Base-by-base conservation (phyloP, 2,888 invertebrate genomes). In the Stramonita haemastoma region DNA sequence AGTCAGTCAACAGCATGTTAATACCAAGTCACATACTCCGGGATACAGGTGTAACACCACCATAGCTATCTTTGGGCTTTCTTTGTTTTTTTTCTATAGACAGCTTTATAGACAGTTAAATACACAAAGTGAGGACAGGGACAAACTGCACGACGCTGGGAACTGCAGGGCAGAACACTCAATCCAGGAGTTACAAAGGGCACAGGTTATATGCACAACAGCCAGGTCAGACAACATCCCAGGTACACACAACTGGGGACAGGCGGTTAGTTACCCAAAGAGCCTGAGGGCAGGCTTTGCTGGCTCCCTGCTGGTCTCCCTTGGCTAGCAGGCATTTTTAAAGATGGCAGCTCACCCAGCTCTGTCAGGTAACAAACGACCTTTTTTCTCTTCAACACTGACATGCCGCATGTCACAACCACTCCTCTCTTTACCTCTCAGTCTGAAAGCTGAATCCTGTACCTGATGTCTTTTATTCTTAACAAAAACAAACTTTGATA, bases 261-360 rank as follows among this genome's bases (percentile, higher is more conserved):
- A 57, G 84, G 15, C 57, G 29, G 22, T 87, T 87, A 57, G 22
- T 87, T 87, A 87, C 87, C 87, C 26, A 87, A 29, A 56, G 87
- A 87, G 73, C 87, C 87, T 17, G 87, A 87, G 17, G 87, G 73
- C 73, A 87, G 73, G 34, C 87, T 87, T 36, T 87, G 87, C 73
- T 87, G 87, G 56, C 87, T 87, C 73, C 87, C 73, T 46, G 73
- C 46, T 36, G 26, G 46, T 29, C 87, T 36, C 29, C 87, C 87
- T 15, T 73, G 87, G n/a, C 73, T 36, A 36, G 87, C 26, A 4
- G 73, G 66, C 70, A 87, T 22, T 56, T 87, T 87, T 32, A 87
- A 73, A 29, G 87, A 73, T 13, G 87, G 87, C 73, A 87, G 73
- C 87, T 87, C 87, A 46, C 87, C 87, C n/a, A 87, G 46, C 46